Conservation (phyloP, 2,888 invertebrate species). For the Thumatha senex region DNA sequence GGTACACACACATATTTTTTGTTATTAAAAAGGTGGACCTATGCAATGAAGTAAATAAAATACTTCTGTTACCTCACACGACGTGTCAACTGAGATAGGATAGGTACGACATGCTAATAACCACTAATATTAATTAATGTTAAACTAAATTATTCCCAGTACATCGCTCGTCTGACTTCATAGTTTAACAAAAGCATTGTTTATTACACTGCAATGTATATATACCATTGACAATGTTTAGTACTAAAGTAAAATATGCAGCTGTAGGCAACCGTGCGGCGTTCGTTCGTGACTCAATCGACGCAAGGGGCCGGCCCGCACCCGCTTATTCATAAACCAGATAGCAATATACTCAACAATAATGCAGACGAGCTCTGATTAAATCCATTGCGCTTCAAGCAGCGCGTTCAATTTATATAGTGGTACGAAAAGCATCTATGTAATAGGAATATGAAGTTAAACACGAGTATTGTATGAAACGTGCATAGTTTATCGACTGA, state of each 20-base stretch:
- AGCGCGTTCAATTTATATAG: slow-evolving; percentile 15
- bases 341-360: slow-evolving; percentile 27
- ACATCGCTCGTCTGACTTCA: slow-evolving; percentile 17
- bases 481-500: slow-evolving; percentile 20
- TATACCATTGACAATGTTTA: slow-evolving; percentile 33
- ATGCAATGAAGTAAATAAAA: too few relatives aligned
- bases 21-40: too few relatives aligned
- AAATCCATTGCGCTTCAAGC: slow-evolving; percentile 37
- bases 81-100: slow-evolving; percentile 31
- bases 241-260: slow-evolving; percentile 50
- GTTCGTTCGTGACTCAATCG: slow-evolving; percentile 58
- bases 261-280: slow-evolving; percentile 52
- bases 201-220: slow-evolving; percentile 46
- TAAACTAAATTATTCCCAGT: slow-evolving; percentile 7
- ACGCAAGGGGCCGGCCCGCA: slow-evolving; percentile 60
- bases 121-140: slow-evolving; percentile 3
- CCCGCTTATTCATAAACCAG: slow-evolving; percentile 42
- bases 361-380: slow-evolving; percentile 19
- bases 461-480: background rate
- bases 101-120: slow-evolving; percentile 3
- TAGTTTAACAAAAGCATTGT: slow-evolving; percentile 2
- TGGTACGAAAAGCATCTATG: slow-evolving; percentile 16
- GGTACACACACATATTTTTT: too few relatives aligned
- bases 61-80: slow-evolving; percentile 17
- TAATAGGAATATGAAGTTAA: slow-evolving; percentile 18